These are phyloP conservation scores for Sarcophaga peregrina DNA, from an alignment of 1,140 invertebrate species.

Conservation along the genomic window DNA sequence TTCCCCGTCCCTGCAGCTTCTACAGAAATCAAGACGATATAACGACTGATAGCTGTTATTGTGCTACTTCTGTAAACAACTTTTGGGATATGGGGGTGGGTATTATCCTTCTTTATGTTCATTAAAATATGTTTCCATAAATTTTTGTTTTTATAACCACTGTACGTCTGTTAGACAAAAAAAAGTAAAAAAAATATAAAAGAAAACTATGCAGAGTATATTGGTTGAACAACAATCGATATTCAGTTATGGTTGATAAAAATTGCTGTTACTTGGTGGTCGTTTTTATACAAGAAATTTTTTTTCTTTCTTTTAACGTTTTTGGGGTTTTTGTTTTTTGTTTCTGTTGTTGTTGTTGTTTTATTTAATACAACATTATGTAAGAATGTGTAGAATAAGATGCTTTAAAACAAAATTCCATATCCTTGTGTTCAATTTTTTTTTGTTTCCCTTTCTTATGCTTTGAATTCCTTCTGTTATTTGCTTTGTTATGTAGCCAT, in stretches of 20 bases:
- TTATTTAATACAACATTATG: not conserved
- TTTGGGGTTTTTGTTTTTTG: too few species aligned
- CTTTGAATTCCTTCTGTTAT: not conserved
- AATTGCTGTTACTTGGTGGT: not conserved
- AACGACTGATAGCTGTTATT: too few species aligned
- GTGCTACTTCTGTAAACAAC: too few species aligned
- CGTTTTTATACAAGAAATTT: not conserved
- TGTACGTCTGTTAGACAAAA: not conserved
- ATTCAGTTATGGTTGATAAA: conserved; percentile 6
- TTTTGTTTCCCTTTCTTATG: not conserved
- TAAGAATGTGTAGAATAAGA: not conserved
- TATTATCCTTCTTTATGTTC: too few species aligned
- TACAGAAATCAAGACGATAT: too few species aligned
- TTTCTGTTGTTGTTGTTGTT: not conserved
- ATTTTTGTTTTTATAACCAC: not conserved
- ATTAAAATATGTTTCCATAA: too few species aligned
- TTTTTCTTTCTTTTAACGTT: too few species aligned
- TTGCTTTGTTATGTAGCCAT: too few species aligned
- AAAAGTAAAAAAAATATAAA: not conserved
- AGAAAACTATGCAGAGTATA: not conserved
- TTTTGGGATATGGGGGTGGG: too few species aligned
- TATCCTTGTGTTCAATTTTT: not conserved
- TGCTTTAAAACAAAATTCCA: not conserved
- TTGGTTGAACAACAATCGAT: conserved; percentile 9
- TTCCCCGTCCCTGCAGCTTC: too few species aligned